These are phyloP conservation scores for Echinarachnius parma DNA, from an alignment of 53 echinoderm and acorn worm species.

Conservation along the genomic window DNA sequence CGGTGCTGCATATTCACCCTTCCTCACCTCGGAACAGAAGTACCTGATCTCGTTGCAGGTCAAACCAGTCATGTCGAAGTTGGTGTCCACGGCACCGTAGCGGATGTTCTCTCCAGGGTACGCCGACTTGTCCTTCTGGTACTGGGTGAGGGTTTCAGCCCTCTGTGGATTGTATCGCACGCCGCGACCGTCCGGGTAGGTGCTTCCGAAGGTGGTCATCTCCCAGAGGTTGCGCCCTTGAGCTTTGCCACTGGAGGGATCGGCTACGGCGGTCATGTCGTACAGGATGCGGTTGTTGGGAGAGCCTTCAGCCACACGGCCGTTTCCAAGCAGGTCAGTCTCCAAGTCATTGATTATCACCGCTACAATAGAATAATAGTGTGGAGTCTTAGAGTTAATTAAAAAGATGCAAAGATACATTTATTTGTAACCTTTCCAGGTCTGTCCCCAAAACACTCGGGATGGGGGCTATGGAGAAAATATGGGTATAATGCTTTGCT, in stretches of 20 bases:
- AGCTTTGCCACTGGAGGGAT: constrained; percentile 62
- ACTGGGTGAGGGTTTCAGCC: constrained; percentile 45
- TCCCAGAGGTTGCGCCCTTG: constrained; percentile 73
- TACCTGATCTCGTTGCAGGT: constrained; percentile 67
- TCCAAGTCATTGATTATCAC: constrained; percentile 47
- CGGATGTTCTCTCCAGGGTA: constrained; percentile 65
- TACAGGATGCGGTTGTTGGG: constrained; percentile 69
- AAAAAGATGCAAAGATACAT: not conserved
- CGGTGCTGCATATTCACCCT: constrained; percentile 58
- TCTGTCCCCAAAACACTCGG: not conserved
- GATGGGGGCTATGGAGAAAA: not conserved
- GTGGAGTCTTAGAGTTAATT: not conserved
- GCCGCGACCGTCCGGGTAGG: constrained; percentile 60
- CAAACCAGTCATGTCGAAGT: constrained; percentile 79
- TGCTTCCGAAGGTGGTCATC: constrained; percentile 70
- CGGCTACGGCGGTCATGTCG: constrained; percentile 58
- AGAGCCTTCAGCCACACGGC: constrained; percentile 58
- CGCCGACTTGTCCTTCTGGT: constrained; percentile 68
- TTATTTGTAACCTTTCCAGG: not conserved
- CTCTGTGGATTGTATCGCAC: constrained; percentile 57
- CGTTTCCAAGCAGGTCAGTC: constrained; percentile 21
- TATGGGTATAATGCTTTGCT: not conserved
- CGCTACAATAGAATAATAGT: constrained; percentile 14
- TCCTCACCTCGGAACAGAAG: constrained; percentile 72
- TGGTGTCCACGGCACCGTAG: constrained; percentile 74